Evolutionary conservation across 2,113 vertebrate genomes (phyloP).

Genomic region (Pongo abelii): DNA sequence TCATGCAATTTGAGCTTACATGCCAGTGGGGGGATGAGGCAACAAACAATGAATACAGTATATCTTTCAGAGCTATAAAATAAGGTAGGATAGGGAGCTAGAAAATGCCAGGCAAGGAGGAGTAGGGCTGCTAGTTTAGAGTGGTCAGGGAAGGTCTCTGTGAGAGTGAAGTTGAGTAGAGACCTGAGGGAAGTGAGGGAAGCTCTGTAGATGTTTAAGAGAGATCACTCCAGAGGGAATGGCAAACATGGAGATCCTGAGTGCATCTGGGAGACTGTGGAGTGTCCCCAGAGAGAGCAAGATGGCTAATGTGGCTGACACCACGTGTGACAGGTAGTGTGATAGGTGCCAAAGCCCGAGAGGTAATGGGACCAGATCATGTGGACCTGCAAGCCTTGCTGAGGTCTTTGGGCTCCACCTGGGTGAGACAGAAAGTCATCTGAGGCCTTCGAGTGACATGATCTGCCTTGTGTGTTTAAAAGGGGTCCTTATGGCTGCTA

Average conservation of each 20-base stretch:
- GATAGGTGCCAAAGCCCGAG: neutral
- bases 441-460: neutral
- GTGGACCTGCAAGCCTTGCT: neutral
- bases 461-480: neutral
- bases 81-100: neutral
- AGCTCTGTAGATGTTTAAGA: neutral
- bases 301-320: neutral
- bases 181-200: neutral
- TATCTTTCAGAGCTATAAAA: neutral
- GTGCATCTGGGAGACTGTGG: neutral
- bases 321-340: too few relatives aligned
- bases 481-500: neutral
- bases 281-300: neutral
- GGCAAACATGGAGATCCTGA: neutral
- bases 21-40: neutral
- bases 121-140: neutral
- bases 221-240: neutral
- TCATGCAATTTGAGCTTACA: neutral
- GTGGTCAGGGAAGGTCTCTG: neutral
- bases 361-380: neutral
- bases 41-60: neutral
- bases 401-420: neutral
- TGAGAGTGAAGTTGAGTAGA: neutral
- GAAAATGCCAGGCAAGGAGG: neutral
- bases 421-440: neutral